Base-by-base conservation (phyloP, 1,140 invertebrate genomes). In the Drosophila pallidifrons region DNA sequence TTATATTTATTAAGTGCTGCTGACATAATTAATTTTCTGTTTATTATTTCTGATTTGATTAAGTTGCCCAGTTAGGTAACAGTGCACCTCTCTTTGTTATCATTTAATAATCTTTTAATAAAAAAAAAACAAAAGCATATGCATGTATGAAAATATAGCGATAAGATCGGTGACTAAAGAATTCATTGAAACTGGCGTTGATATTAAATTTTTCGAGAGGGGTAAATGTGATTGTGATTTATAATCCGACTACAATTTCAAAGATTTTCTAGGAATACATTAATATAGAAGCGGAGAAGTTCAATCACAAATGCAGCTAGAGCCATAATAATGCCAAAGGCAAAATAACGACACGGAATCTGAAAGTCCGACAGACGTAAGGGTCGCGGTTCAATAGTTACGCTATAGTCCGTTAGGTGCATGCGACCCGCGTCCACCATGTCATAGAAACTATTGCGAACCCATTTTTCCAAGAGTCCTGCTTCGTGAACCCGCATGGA, bases 341-440 rank as follows among this genome's bases (percentile, higher is more conserved):
- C 52, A 7, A 52, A 55, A 16, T 52, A 65, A 1, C 7, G 6
- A 66, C 46, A 63, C 11, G 61, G 68, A 3, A 66, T 10, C 13
- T 32, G 25, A 25, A 81, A 58, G 41, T 88, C 83, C 28, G 73
- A 1, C 8, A 61, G 7, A 0, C 28, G 20, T 7, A 87, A 38
- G 0, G 66, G 45, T 5, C 11, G 28, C 13, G 68, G 13, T 1
- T 59, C 7, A 2, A 25, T 43, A 1, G 41, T 3, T 0, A 5
- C 3, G 28, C 83, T 88, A 20, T 80, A 83, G 28, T 88, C 80
- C 57, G 83, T 83, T 47, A 83, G 49, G 10, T 30, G n/a, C 77
- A 88, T 83, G 13, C 71, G 77, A 6, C 68, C 77, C 1, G 83
- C 71, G 16, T 8, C 45, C 0, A 88, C 71, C 83, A 88, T 81